These are phyloP conservation scores for Ceraclea dissimilis DNA, from an alignment of 2,888 invertebrate species.

Conservation along the genomic window DNA sequence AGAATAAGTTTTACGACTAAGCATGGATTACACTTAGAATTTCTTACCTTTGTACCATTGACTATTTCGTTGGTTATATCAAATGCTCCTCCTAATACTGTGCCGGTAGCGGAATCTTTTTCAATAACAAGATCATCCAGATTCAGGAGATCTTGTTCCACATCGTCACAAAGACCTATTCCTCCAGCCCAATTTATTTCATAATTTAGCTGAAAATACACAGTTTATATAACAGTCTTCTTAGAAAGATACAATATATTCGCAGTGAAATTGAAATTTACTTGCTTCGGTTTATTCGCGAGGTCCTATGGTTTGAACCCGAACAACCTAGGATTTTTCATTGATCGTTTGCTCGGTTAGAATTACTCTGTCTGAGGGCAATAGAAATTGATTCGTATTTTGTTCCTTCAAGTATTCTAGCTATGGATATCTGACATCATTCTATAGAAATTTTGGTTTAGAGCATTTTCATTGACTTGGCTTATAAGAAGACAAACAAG, in stretches of 20 bases:
- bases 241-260: neutral
- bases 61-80: neutral
- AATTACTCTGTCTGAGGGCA: too few species aligned
- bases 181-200: constrained; percentile 19
- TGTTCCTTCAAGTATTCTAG: too few species aligned
- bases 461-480: too few species aligned
- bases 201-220: constrained; percentile 14
- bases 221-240: too few species aligned
- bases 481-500: too few species aligned
- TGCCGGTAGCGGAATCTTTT: constrained; percentile 15
- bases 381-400: too few species aligned
- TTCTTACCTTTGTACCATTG: constrained; percentile 6
- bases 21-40: too few species aligned
- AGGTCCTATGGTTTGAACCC: neutral
- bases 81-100: constrained; percentile 14
- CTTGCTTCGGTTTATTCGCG: neutral
- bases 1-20: too few species aligned
- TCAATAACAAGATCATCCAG: constrained; percentile 9
- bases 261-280: neutral
- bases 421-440: too few species aligned
- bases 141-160: constrained; percentile 18
- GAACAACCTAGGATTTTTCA: too few species aligned
- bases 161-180: constrained; percentile 20
- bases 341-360: too few species aligned
- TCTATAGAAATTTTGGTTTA: too few species aligned